Conservation (phyloP, 2,113 vertebrate species). For the Brachypodius melanocephalos region DNA sequence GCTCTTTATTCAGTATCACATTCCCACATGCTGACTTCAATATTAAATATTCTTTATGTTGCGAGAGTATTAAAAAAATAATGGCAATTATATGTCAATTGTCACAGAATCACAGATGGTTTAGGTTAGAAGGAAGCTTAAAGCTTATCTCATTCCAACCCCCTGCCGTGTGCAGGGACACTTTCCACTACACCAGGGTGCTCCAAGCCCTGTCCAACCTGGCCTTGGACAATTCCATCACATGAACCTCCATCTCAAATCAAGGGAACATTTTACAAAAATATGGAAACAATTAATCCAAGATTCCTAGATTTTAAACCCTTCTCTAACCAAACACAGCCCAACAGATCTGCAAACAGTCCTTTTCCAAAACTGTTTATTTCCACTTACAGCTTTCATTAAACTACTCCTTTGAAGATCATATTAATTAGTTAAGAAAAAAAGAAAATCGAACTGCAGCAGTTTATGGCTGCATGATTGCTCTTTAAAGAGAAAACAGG, state of each 20-base stretch:
- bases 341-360: not conserved
- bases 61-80: not conserved
- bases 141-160: not conserved
- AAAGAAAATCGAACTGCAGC: not conserved
- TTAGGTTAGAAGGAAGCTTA: not conserved
- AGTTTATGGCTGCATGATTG: not conserved
- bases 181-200: not conserved
- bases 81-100: not conserved
- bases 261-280: not conserved
- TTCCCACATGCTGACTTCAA: not conserved
- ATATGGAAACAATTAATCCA: not conserved
- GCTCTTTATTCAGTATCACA: not conserved
- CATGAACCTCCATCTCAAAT: not conserved
- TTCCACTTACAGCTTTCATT: not conserved
- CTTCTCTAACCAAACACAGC: not conserved
- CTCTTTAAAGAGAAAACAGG: not conserved
- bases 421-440: not conserved
- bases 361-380: not conserved
- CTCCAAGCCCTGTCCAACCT: not conserved
- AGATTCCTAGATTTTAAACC: not conserved
- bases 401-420: not conserved
- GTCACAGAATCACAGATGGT: not conserved
- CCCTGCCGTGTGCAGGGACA: not conserved
- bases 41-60: not conserved
- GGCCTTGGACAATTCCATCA: not conserved